Evolutionary conservation across 2,797 vertebrate genomes (phyloP).

Genomic region (Taeniopygia guttata): DNA sequence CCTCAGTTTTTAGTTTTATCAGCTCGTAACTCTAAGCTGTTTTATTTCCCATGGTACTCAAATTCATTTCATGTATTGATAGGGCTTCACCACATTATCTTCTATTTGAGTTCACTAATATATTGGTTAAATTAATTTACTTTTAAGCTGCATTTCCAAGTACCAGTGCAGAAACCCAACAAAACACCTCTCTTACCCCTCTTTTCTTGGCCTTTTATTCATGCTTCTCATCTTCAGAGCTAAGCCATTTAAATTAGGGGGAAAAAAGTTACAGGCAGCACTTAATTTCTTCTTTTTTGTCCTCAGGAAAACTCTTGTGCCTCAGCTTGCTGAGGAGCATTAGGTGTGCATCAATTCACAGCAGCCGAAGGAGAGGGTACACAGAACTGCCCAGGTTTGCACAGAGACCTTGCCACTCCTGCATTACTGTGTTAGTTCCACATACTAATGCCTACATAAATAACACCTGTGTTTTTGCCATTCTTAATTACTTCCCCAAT

Average conservation of each 20-base stretch:
- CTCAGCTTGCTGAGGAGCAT: neutral
- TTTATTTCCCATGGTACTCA: neutral
- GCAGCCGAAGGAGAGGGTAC: neutral
- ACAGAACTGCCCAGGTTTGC: neutral
- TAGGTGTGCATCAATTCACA: neutral
- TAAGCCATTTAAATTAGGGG: neutral
- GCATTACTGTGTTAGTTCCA: neutral
- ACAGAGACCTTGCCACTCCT: neutral
- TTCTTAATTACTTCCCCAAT: neutral
- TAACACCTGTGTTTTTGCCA: neutral
- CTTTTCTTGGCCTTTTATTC: neutral
- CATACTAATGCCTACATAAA: neutral
- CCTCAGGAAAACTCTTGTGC: neutral
- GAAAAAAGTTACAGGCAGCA: accelerated
- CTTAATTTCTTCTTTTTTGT: neutral
- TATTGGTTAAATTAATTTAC: neutral
- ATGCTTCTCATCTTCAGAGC: neutral
- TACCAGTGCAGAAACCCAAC: neutral
- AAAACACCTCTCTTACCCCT: neutral
- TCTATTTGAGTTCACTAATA: neutral
- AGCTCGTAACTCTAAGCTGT: neutral
- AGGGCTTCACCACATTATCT: neutral
- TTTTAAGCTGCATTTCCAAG: neutral
- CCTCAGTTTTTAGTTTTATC: neutral
- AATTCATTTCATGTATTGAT: neutral